Evolutionary conservation across 2,797 vertebrate species (phyloP).

Genomic region (Pantherophis vulpinus): DNA sequence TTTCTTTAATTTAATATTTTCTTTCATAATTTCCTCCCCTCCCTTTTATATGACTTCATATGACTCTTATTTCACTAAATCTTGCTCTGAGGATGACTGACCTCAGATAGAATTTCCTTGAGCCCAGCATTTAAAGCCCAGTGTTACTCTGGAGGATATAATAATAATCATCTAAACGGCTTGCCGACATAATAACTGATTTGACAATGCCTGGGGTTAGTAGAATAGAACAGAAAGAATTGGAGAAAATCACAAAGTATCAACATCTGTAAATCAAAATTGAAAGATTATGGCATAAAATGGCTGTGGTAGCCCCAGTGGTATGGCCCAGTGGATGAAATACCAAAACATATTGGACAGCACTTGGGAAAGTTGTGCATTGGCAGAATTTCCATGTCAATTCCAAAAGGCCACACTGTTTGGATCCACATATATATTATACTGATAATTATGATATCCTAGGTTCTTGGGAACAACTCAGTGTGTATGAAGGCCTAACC

Average conservation of each 20-base stretch:
- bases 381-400: neutral
- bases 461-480: neutral
- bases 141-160: neutral
- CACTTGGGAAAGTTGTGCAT: neutral
- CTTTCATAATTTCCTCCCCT: neutral
- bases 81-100: neutral
- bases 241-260: neutral
- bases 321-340: neutral
- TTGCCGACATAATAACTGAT: neutral
- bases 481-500: neutral
- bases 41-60: neutral
- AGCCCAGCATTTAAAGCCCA: neutral
- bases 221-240: neutral
- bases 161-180: neutral
- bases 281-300: neutral
- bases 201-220: neutral
- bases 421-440: neutral
- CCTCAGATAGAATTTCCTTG: neutral
- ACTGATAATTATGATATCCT: neutral
- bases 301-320: neutral
- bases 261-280: neutral
- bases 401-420: neutral
- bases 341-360: neutral
- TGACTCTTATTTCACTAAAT: neutral
- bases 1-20: neutral